A percentile compares a stretch with the other conserved stretches of the same genome.
phyloP scores from a whole-genome alignment of 2,113 vertebrate genomes.

The Corydoras maculifer region DNA sequence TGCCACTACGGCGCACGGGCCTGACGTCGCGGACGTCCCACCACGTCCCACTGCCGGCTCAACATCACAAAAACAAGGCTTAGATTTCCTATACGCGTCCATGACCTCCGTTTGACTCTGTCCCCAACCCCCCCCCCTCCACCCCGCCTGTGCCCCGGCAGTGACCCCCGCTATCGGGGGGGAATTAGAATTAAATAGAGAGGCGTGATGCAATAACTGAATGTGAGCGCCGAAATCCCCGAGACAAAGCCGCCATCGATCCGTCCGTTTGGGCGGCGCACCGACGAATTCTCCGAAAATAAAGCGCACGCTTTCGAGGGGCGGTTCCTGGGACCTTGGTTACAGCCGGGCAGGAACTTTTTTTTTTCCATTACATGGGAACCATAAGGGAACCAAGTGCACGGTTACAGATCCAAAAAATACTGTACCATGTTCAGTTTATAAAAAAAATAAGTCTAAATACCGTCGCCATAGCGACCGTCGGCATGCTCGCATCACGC shows the following conservation, averaged over 20 bases:
- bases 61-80: constrained; percentile 47
- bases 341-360: too few relatives aligned
- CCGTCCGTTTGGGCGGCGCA: constrained; percentile 41
- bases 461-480: too few relatives aligned
- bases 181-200: constrained; percentile 60
- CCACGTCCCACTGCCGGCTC: constrained; percentile 21
- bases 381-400: too few relatives aligned
- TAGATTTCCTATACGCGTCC: constrained; percentile 66
- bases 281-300: not conserved
- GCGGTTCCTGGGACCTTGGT: too few relatives aligned
- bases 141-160: constrained; percentile 65
- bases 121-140: constrained; percentile 46
- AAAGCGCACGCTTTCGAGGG: not conserved
- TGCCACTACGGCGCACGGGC: constrained; percentile 14
- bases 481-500: too few relatives aligned
- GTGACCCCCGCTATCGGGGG: constrained; percentile 55
- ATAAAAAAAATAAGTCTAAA: too few relatives aligned
- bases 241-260: constrained; percentile 57
- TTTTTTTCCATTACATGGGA: too few relatives aligned
- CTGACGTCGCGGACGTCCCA: constrained; percentile 18
- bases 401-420: too few relatives aligned
- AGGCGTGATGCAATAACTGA: constrained; percentile 52
- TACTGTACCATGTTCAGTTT: too few relatives aligned
- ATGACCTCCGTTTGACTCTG: constrained; percentile 68
- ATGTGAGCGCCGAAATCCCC: constrained; percentile 57